phyloP scores from a whole-genome alignment of 2,113 vertebrate species.

The Vombatus ursinus region DNA sequence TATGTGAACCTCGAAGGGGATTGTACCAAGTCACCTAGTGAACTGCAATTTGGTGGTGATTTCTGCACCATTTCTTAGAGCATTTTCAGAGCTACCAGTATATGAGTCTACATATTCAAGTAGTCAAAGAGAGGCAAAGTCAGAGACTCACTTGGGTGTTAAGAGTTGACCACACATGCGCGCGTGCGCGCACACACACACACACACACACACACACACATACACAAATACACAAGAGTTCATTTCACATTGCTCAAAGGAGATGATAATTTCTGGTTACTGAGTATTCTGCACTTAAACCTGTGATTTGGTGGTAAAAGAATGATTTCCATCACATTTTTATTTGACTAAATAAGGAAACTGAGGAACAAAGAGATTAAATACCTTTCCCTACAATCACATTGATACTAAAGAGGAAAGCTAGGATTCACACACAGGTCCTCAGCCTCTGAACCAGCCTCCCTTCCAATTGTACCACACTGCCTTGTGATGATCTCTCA shows the following conservation, averaged over 20 bases:
- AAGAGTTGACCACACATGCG: background rate
- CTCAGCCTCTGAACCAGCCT: background rate
- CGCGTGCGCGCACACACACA: no score
- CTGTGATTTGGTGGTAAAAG: constrained; percentile 18
- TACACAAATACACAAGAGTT: background rate
- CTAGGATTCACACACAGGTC: background rate
- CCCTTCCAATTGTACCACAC: background rate
- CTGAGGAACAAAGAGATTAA: background rate
- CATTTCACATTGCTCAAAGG: background rate
- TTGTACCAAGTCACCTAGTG: background rate
- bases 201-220: background rate
- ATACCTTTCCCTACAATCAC: background rate
- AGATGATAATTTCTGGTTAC: background rate
- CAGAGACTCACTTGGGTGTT: background rate
- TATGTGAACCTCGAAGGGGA: background rate
- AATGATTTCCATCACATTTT: constrained; percentile 4
- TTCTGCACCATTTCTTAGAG: background rate
- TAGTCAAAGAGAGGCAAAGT: background rate
- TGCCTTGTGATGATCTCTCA: background rate
- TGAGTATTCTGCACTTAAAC: background rate
- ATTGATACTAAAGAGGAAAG: background rate
- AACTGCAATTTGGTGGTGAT: background rate
- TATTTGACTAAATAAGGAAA: background rate
- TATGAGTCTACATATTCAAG: background rate
- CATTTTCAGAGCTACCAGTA: background rate